Evolutionary conservation across 2,888 invertebrate genomes (phyloP), one percentile per base, ranked within the genome.

Genomic region (Fragum whitleyi): DNA sequence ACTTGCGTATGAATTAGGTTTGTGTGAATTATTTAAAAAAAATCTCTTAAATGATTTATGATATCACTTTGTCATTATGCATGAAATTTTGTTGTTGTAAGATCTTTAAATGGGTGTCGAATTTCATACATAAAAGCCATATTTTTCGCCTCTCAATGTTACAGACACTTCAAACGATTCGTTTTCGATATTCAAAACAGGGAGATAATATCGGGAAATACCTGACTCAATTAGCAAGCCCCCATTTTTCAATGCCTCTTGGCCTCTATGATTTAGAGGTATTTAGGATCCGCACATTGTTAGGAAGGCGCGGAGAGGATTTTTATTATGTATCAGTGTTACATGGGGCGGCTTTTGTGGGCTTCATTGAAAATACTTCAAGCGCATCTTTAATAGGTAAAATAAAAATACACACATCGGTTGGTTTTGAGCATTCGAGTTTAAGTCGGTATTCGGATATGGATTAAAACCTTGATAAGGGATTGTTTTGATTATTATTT

Each of bases 201-300:
- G n/a, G 47, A n/a, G 47, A 47, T 47, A 47, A 47, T 47, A 47
- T 47, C 47, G 47, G 47, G 14, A 47, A 47, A 47, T 47, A 47
- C 47, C 47, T n/a, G 14, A 47, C 19, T 47, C n/a, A 47, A 47
- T 47, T 47, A 47, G 47, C 47, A n/a, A 47, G 19, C 14, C 47
- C n/a, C 47, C 47, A n/a, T 47, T 47, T 14, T 19, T n/a, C 47
- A 47, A 47, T 47, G 47, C 47, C 47, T 47, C 47, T 47, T 47
- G 47, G 47, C 47, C 47, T 14, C 47, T 6, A 65, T 65, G 65
- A 65, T 65, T 65, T 65, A 39, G 65, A 65, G 65, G 65, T 65
- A 65, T 65, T 65, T 65, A 42, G 61, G 32, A 61, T 61, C 61
- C 28, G 19, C 65, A 23, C 42, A 39, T 65, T 65, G 65, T 32